A percentile compares a stretch with the other conserved stretches of the same genome.
phyloP scores from a whole-genome alignment of 2,888 invertebrate species.

The Calliphora vomitoria region DNA sequence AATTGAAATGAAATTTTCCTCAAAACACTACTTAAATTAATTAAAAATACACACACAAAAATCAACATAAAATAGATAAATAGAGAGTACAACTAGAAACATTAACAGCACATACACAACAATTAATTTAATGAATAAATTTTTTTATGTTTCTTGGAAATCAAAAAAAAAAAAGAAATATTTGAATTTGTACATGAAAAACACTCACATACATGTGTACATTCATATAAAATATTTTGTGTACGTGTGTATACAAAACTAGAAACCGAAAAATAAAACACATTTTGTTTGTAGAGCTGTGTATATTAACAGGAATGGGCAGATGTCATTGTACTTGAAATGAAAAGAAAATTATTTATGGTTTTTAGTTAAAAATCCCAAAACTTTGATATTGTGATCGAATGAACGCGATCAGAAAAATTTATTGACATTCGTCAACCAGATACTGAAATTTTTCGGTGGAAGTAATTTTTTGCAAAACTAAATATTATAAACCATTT shows the following conservation, averaged over 20 bases:
- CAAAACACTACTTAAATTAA: conserved; percentile 58
- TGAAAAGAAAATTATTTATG: no score
- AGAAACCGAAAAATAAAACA: conserved; percentile 2
- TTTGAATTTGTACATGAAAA: conserved; percentile 11
- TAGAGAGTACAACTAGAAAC: conserved; percentile 10
- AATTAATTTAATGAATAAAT: conserved; percentile 32
- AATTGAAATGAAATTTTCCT: conserved; percentile 58
- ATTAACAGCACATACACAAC: conserved; percentile 24
- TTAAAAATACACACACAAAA: conserved; percentile 41
- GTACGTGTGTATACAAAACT: background rate
- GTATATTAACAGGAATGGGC: conserved; percentile 2
- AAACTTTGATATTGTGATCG: no score
- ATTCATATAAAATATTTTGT: background rate
- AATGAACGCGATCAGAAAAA: no score
- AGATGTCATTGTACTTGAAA: background rate
- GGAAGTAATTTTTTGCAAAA: no score
- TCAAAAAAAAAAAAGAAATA: background rate
- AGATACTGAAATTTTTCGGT: no score
- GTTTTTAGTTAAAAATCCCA: no score
- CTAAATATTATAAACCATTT: no score
- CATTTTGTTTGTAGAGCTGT: background rate
- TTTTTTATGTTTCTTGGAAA: conserved; percentile 4
- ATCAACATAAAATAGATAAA: background rate
- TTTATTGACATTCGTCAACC: no score
- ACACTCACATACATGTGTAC: background rate